Conservation (phyloP, 1,140 invertebrate species). For the Akabosia matsudoensis region DNA sequence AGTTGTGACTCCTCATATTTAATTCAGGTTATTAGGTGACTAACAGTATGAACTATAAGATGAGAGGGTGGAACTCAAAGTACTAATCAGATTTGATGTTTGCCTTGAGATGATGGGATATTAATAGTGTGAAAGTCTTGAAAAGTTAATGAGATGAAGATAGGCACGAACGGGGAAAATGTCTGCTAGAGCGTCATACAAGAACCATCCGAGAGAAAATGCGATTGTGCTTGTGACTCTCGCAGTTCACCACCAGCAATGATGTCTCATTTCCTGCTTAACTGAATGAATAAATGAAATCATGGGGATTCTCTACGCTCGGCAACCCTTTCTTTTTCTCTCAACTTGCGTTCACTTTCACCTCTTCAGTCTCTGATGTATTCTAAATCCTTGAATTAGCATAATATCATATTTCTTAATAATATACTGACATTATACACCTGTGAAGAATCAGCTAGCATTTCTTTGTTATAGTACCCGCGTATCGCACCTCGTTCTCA, state of each 20-base stretch:
- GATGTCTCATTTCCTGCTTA: not conserved
- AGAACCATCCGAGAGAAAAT: not conserved
- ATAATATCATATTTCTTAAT: slow-evolving; percentile 25
- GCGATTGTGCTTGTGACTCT: not conserved
- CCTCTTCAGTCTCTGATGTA: not conserved
- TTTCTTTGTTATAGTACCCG: too few relatives aligned
- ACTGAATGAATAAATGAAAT: not conserved
- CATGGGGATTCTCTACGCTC: not conserved
- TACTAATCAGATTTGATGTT: not conserved
- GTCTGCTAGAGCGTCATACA: not conserved
- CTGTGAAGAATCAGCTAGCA: not conserved
- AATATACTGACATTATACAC: not conserved
- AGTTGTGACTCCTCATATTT: not conserved
- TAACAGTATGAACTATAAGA: too few relatives aligned
- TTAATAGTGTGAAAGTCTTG: not conserved
- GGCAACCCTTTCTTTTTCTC: not conserved
- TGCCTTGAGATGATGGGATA: not conserved
- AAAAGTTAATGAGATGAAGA: not conserved
- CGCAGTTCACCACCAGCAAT: too few relatives aligned
- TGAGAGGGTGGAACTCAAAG: not conserved
- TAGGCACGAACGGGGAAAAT: not conserved
- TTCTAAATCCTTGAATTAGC: slow-evolving; percentile 14
- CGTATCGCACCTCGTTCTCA: too few relatives aligned
- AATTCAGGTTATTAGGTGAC: not conserved
- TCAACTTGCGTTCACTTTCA: not conserved